Percentiles rank a stretch among this genome's conserved stretches.
These are phyloP conservation scores for Tipula helvola DNA, from an alignment of 2,888 invertebrate species.

Conservation along the genomic window DNA sequence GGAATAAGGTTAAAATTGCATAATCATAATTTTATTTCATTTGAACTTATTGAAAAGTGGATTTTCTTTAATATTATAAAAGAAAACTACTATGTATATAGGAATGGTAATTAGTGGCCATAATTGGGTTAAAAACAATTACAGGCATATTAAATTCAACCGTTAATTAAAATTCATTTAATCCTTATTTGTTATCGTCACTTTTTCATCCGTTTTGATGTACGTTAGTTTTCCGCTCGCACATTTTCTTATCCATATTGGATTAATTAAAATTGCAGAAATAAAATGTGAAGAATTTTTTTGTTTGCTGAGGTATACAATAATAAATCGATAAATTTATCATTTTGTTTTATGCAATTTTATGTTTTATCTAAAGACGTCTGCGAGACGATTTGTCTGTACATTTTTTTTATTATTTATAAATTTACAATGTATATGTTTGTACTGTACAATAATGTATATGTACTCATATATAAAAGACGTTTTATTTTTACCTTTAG, in stretches of 20 bases:
- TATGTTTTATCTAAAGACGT: neutral
- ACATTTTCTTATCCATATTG: neutral
- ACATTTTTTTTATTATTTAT: neutral
- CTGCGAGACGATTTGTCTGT: neutral
- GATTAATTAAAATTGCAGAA: neutral
- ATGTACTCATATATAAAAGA: neutral
- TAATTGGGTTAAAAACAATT: neutral
- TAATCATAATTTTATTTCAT: neutral
- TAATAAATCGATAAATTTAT: neutral
- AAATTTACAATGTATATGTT: neutral
- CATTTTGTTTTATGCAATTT: neutral
- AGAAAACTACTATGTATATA: too few relatives aligned
- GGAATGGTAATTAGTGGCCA: too few relatives aligned
- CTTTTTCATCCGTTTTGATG: neutral
- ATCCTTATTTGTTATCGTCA: neutral
- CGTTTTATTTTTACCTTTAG: neutral
- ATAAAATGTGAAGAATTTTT: neutral
- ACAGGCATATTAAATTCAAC: neutral
- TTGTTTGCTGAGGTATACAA: neutral
- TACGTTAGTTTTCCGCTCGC: neutral
- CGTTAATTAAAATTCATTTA: neutral
- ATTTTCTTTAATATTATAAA: neutral
- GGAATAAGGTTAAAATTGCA: neutral
- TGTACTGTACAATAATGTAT: neutral
- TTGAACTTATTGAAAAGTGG: neutral